Base-by-base conservation (phyloP, 1,140 invertebrate genomes). In the Temnothorax longispinosus region DNA sequence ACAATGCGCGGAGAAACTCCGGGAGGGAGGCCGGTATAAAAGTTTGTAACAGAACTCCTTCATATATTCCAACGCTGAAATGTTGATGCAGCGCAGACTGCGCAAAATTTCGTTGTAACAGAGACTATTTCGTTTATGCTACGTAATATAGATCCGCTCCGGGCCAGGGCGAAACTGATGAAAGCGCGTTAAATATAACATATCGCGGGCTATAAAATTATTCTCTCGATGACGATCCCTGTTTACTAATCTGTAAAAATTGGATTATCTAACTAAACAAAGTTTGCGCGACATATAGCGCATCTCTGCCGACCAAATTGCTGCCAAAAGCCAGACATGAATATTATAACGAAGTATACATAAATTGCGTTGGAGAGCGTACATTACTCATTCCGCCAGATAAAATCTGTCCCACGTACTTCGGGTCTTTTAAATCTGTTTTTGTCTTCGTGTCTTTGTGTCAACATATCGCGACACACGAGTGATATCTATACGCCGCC, bases 31-130 rank as follows among this genome's bases (percentile, higher is more conserved):
- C 32, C 27, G 67, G 69, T 27, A 38, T 74, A 84, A 84, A 84
- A 84, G 54, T 84, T 75, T 13, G 27, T n/a, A 35, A 50, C 80
- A 50, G 32, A 74, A 84, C 72, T 75, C 54, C 32, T 56, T 75
- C 54, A 60, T 60, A 75, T 50, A 75, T 84, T 74, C 41, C 69
- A 21, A 21, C 54, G 69, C 54, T 44, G 41, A 56, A 74, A 58
- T 74, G 67, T 82, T 82, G 80, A 82, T 74, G 38, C 41, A 44
- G 64, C 64, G 27, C 35, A 10, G 27, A 74, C 62, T 38, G 72
- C 13, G 41, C 44, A 75, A 84, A 84, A 75, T 84, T 84, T 75
- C 41, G 41, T 84, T 60, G 69, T 50, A 62, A 27, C 41, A 75
- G 54, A 75, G 54, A 75, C 77, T 67, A 67, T 72, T 44, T 82